Conservation (phyloP, 37 sponge, comb jelly and placozoan species). For the Hormiphora californensis region DNA sequence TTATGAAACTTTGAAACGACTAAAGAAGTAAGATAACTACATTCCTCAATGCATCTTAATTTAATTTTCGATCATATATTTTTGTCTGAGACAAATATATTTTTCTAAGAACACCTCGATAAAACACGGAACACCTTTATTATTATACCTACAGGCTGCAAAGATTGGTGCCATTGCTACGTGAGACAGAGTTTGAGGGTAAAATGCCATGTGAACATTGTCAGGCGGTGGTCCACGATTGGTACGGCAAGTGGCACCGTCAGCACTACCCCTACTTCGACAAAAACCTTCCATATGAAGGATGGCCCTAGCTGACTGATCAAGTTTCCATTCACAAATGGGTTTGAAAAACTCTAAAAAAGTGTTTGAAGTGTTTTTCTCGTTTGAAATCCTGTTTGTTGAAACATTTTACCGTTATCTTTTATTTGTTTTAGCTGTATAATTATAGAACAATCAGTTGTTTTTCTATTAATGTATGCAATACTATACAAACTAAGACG, state of each 20-base stretch:
- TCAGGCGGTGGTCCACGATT: background rate
- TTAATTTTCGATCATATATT: background rate
- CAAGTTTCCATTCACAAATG: too few species aligned
- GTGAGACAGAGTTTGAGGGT: slow-evolving; percentile 4
- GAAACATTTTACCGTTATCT: too few species aligned
- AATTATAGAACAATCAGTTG: too few species aligned
- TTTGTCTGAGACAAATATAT: too few species aligned
- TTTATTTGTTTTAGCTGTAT: too few species aligned
- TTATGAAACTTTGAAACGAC: background rate
- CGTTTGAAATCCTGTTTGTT: too few species aligned
- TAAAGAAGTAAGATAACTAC: background rate
- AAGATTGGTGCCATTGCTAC: background rate
- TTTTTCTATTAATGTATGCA: too few species aligned
- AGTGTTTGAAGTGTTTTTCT: too few species aligned
- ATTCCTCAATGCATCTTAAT: background rate
- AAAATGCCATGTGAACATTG: slow-evolving; percentile 11
- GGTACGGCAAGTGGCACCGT: slow-evolving; percentile 4
- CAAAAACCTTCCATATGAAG: background rate
- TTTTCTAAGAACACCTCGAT: too few species aligned
- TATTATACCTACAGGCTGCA: background rate
- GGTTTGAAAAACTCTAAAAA: too few species aligned
- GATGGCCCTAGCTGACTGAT: slow-evolving; percentile 1
- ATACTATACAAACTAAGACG: too few species aligned
- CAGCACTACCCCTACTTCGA: slow-evolving; percentile 28
- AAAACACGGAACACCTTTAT: too few species aligned